These are phyloP conservation scores for Dasypolia templi DNA, from an alignment of 2,888 invertebrate species.

Conservation along the genomic window DNA sequence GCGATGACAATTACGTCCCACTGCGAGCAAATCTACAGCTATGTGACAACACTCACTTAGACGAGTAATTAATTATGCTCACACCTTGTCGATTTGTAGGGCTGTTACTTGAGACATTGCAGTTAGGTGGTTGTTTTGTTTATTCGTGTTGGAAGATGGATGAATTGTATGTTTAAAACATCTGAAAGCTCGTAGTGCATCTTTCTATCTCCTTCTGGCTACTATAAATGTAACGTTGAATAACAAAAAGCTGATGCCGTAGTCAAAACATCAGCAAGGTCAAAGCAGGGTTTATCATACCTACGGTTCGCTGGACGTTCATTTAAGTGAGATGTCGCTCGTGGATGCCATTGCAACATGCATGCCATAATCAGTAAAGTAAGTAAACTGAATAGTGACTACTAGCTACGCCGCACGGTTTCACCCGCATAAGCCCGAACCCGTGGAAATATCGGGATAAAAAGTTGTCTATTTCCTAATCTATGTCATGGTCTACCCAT, in stretches of 20 bases:
- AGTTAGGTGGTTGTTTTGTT: not conserved
- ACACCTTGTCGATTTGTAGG: constrained; percentile 64
- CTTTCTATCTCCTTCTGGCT: not conserved
- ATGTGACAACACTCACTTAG: constrained; percentile 69
- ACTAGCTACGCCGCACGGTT: too few species aligned
- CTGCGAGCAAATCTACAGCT: constrained; percentile 68
- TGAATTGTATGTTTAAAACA: not conserved
- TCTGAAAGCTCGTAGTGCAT: not conserved
- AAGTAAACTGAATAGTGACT: too few species aligned
- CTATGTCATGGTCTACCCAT: too few species aligned
- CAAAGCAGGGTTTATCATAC: not conserved
- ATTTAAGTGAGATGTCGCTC: not conserved
- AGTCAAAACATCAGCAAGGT: too few species aligned
- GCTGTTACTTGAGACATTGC: constrained; percentile 45
- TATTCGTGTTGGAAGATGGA: not conserved
- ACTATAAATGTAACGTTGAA: not conserved
- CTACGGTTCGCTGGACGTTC: not conserved
- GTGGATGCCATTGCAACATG: too few species aligned
- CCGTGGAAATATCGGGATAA: too few species aligned
- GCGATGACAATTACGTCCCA: constrained; percentile 46
- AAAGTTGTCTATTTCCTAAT: too few species aligned
- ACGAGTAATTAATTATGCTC: constrained; percentile 73
- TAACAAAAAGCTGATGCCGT: too few species aligned
- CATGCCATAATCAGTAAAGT: too few species aligned
- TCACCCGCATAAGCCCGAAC: too few species aligned